Percentiles rank a stretch among this genome's conserved stretches.
Evolutionary conservation across 2,113 vertebrate species (phyloP).

Genomic region (Lophura nycthemera): DNA sequence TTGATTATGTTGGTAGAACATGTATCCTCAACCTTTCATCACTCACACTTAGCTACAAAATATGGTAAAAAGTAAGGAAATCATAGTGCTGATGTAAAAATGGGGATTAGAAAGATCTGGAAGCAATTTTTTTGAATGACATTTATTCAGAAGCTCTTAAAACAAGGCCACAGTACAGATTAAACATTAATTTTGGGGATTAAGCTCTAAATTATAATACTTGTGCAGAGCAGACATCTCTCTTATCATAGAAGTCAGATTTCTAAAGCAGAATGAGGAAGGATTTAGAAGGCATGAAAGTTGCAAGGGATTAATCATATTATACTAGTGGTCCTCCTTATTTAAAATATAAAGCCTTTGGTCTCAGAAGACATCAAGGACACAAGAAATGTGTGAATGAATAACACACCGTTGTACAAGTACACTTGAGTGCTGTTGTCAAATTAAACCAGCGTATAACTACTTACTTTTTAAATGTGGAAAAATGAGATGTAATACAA

Average conservation of each 20-base stretch:
- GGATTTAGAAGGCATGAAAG: conserved; percentile 58
- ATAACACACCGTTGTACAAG: not conserved
- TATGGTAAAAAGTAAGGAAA: conserved; percentile 43
- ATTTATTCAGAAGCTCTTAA: conserved; percentile 37
- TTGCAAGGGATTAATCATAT: conserved; percentile 45
- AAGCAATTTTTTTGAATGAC: conserved; percentile 39
- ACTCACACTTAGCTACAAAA: conserved; percentile 31
- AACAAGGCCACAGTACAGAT: conserved; percentile 30
- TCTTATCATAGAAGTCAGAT: conserved; percentile 5
- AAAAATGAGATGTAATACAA: conserved; percentile 18
- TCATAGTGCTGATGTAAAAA: conserved; percentile 33
- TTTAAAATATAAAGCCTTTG: conserved; percentile 31
- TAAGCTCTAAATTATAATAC: conserved; percentile 45
- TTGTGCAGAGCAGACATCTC: conserved; percentile 2
- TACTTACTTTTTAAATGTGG: not conserved
- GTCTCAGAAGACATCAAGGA: not conserved
- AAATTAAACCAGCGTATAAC: not conserved
- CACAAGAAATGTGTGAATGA: not conserved
- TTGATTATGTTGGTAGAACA: conserved; percentile 59
- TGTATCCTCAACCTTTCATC: conserved; percentile 33
- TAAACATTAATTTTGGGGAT: conserved; percentile 62
- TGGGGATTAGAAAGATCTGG: conserved; percentile 25
- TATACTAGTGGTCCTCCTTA: conserved; percentile 24
- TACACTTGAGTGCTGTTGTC: conserved; percentile 2
- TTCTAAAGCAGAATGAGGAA: conserved; percentile 21